These are phyloP conservation scores for Plagiodera versicolora DNA, from an alignment of 2,888 invertebrate species.

Conservation along the genomic window DNA sequence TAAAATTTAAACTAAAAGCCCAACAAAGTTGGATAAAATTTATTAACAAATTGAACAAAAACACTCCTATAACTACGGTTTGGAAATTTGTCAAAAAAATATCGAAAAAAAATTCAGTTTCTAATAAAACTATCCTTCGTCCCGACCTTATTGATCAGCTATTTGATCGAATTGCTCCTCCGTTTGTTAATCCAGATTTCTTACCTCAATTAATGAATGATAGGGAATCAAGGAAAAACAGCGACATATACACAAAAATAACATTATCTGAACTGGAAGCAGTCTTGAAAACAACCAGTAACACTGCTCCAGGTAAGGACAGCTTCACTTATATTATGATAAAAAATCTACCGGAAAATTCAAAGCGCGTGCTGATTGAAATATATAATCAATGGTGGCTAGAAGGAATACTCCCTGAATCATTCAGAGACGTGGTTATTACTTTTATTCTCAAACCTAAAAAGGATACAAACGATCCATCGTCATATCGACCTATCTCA, in stretches of 20 bases:
- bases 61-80: background rate
- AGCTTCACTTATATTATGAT: background rate
- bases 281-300: background rate
- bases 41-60: constrained; percentile 1
- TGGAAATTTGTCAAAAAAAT: constrained; percentile 2
- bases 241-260: too few species aligned
- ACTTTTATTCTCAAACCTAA: constrained; percentile 1
- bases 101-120: background rate
- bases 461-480: background rate
- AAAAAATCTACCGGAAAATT: background rate
- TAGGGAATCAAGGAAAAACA: too few species aligned
- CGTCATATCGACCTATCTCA: constrained; percentile 4
- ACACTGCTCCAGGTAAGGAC: background rate
- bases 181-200: background rate
- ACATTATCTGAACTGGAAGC: constrained; percentile 3
- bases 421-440: constrained; percentile 3
- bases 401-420: background rate
- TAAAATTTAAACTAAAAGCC: constrained; percentile 1
- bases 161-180: background rate
- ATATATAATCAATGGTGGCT: constrained; percentile 1
- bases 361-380: background rate
- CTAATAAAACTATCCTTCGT: background rate
- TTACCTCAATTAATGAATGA: too few species aligned
- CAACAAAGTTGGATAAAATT: background rate
- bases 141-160: background rate